Conservation (phyloP, 2,113 vertebrate species). For the Triplophysa tibetana region DNA sequence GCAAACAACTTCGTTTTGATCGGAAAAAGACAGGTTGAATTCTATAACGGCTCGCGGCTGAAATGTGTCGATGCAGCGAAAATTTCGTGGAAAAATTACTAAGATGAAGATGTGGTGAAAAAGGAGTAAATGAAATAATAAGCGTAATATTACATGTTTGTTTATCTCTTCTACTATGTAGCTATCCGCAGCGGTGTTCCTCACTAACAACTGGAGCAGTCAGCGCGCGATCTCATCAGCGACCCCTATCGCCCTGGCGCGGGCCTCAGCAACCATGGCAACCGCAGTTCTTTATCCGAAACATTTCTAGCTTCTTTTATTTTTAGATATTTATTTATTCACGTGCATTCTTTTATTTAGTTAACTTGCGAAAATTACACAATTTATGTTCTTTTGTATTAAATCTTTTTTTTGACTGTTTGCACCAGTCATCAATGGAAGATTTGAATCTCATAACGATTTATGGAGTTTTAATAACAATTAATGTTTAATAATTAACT, state of each 20-base stretch:
- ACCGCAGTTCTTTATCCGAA: no score
- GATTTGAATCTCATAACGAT: no score
- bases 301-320: not conserved
- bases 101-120: not conserved
- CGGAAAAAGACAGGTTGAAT: not conserved
- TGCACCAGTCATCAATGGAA: no score
- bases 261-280: no score
- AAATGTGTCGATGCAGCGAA: not conserved
- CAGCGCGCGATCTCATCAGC: conserved; percentile 12
- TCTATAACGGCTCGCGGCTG: not conserved
- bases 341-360: no score
- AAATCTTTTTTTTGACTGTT: no score
- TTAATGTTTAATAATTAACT: not conserved
- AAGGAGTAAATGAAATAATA: not conserved
- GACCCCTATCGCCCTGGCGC: conserved; percentile 29
- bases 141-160: conserved; percentile 46
- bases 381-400: no score
- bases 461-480: no score
- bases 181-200: conserved; percentile 53
- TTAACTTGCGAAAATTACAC: no score
- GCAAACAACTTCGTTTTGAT: conserved; percentile 43
- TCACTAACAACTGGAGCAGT: conserved; percentile 5
- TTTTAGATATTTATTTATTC: no score
- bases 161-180: conserved; percentile 46
- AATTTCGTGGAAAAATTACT: not conserved